Base-by-base conservation (phyloP, 2,113 vertebrate genomes). In the Xiphophorus hellerii region DNA sequence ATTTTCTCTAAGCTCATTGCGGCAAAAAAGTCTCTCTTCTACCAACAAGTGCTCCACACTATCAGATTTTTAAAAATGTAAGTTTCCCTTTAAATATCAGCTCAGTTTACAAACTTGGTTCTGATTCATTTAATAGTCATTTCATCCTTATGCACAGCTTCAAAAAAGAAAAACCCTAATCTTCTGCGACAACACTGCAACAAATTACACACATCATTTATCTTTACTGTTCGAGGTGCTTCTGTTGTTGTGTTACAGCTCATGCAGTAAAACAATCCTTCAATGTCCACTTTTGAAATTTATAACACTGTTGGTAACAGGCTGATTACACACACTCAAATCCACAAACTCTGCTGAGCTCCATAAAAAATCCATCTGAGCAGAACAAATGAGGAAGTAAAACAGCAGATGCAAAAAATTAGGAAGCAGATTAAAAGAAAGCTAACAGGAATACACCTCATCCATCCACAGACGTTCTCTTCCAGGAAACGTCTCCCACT, bases 331-430 rank as follows among this genome's bases (percentile, higher is more conserved):
- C 25, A 58, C 51, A 7, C 37, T 60, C 66, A 66, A 10, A 25
- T 17, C 13, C 54, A 68, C 35, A 35, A 12, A 33, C 33, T 22
- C 42, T 1, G 37, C 63, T 68, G 35, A 42, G 35, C n/a, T 60
- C 31, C 35, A 30, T 31, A 11, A 22, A 33, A 30, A 9, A 62
- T 29, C 28, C 74, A 0, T 69, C 48, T 39, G 30, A 80, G 81
- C 80, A 65, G 64, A 74, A 33, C 33, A 69, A 88, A 87, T 80
- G 77, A 87, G 62, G 76, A 60, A 66, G 51, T 69, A 58, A 79
- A 89, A 85, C 69, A 31, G 66, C 71, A 62, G 74, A 66, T 83
- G 73, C 62, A 78, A 84, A 92, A 87, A 90, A 86, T 84, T 87
- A 80, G 63, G 42, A 10, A 65, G 62, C 29, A 77, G 73, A 83